phyloP scores from a whole-genome alignment of 2,797 vertebrate species.

The Karalla daura region DNA sequence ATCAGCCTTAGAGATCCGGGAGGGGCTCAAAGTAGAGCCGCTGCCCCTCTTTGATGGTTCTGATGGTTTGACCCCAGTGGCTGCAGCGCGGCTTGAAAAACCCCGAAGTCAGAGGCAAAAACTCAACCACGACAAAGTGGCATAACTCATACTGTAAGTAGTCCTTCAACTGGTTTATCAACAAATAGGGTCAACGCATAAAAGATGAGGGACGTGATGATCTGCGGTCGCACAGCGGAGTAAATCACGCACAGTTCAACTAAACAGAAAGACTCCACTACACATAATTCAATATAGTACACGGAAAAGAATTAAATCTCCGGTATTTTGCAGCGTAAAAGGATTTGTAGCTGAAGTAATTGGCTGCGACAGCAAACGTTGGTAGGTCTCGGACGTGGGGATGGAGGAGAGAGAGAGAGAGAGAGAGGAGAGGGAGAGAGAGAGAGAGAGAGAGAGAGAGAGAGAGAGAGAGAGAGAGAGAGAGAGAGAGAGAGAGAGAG shows the following conservation, averaged over 20 bases:
- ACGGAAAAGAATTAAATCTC: neutral
- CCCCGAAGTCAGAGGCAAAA: too few species aligned
- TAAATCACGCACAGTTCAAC: neutral
- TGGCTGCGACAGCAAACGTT: slow-evolving; percentile 4
- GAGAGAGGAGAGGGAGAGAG: neutral
- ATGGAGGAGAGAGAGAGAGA: neutral
- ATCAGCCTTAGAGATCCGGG: too few species aligned
- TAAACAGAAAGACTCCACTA: neutral
- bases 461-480: slow-evolving; percentile 2
- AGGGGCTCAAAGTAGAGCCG: too few species aligned
- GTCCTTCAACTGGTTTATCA: too few species aligned
- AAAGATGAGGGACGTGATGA: too few species aligned
- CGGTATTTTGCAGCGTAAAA: slow-evolving; percentile 10
- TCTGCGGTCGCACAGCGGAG: too few species aligned
- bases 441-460: neutral
- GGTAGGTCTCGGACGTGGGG: neutral
- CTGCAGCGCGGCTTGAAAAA: too few species aligned
- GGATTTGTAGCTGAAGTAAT: slow-evolving; percentile 24
- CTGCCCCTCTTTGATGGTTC: too few species aligned
- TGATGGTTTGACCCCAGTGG: too few species aligned
- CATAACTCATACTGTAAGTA: too few species aligned
- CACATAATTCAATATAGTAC: slow-evolving; percentile 1
- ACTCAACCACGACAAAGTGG: too few species aligned
- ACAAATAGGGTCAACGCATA: too few species aligned
- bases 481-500: neutral